These are phyloP conservation scores for Varecia variegata DNA, from an alignment of 2,797 vertebrate species.

Conservation along the genomic window DNA sequence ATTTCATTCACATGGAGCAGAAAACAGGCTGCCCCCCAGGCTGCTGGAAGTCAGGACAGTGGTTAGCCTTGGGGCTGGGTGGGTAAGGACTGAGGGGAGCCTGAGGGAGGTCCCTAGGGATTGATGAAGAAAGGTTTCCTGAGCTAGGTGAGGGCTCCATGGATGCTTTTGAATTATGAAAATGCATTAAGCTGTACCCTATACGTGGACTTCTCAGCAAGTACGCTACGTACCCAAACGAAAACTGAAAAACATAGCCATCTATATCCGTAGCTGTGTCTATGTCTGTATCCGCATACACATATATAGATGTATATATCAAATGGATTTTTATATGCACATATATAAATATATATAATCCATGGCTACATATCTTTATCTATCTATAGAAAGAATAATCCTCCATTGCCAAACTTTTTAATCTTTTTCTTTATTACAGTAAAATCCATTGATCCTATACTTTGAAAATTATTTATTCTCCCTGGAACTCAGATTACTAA, in stretches of 20 bases:
- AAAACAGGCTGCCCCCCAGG: rapidly evolving
- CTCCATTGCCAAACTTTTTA: background rate
- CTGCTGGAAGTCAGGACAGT: rapidly evolving
- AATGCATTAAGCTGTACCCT: background rate
- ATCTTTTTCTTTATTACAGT: background rate
- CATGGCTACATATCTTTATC: background rate
- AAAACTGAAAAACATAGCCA: background rate
- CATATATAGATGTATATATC: too few relatives aligned
- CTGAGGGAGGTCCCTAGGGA: too few relatives aligned
- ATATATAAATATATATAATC: background rate
- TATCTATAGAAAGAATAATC: background rate
- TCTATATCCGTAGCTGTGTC: too few relatives aligned
- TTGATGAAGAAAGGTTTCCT: too few relatives aligned
- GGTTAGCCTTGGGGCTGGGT: too few relatives aligned
- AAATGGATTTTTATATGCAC: background rate
- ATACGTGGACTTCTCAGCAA: rapidly evolving
- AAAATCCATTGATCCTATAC: background rate
- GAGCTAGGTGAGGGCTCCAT: background rate
- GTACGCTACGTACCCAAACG: rapidly evolving
- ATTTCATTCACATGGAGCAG: rapidly evolving
- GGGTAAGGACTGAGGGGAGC: background rate
- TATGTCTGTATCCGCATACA: background rate
- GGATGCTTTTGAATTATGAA: background rate
- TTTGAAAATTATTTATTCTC: background rate
- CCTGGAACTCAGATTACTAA: background rate